These are phyloP conservation scores for Drosophila nasuta DNA, from an alignment of 1,140 invertebrate species.

Conservation along the genomic window DNA sequence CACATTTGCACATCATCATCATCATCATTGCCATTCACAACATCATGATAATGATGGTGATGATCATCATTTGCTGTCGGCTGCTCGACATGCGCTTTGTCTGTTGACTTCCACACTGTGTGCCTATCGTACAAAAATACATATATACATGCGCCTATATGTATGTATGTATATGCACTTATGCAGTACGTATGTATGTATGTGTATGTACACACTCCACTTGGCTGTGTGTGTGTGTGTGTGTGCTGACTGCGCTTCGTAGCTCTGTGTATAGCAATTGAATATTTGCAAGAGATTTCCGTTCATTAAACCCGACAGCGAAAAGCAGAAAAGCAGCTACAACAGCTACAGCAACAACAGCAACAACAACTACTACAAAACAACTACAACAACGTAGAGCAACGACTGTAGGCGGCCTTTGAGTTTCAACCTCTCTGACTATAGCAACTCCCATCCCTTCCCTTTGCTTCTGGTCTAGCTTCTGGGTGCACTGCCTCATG, in stretches of 20 bases:
- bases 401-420: conserved; percentile 62
- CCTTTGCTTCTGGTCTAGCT: conserved; percentile 8
- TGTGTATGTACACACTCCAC: conserved; percentile 36
- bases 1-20: conserved; percentile 49
- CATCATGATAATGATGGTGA: conserved; percentile 6
- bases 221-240: conserved; percentile 16
- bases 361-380: conserved; percentile 9
- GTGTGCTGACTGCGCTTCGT: conserved; percentile 64
- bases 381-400: conserved; percentile 30
- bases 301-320: conserved; percentile 82
- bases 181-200: conserved; percentile 1
- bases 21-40: conserved; percentile 14
- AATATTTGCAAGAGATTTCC: conserved; percentile 84
- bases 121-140: conserved; percentile 36
- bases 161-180: conserved; percentile 4
- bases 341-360: conserved; percentile 43
- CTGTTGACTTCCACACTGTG: conserved; percentile 64
- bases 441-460: neutral
- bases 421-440: conserved; percentile 29
- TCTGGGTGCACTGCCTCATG: conserved; percentile 31
- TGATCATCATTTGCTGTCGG: conserved; percentile 15
- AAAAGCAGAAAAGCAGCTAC: conserved; percentile 59
- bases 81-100: conserved; percentile 70
- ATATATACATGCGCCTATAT: conserved; percentile 14
- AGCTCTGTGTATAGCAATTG: conserved; percentile 78